Evolutionary conservation across 2,888 invertebrate genomes (phyloP), one percentile per base, ranked within the genome.

Genomic region (Caenorhabditis uteleia): DNA sequence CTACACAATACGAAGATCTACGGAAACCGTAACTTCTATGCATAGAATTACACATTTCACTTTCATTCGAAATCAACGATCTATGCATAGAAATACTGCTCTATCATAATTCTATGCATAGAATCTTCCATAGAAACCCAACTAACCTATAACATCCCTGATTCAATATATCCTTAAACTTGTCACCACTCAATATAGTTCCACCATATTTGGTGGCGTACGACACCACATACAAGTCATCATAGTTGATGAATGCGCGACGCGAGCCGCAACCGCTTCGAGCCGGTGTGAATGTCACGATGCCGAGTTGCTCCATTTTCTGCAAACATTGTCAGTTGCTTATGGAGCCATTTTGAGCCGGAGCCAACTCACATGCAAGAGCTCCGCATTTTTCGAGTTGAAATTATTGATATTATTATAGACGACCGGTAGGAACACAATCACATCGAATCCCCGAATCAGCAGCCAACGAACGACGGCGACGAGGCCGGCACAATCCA

Each of bases 181-280:
- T 68, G 53, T 77, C 77, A 20, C 76, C 72, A 27, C 71, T 72
- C n/a, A 77, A 49, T 43, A 76, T 70, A 38, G 61, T 58, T 20
- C 77, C 77, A 10, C 75, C 77, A 44, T 76, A 69, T 10, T 75
- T 51, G 8, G 70, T 62, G 10, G 77, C 75, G 50, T 73, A 60
- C 46, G 64, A 62, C 21, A 68, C 59, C 38, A 74, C 70, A 57
- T 77, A 75, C 45, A 77, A 68, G 53, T 77, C 77, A 49, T 77
- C 77, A 49, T 77, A 77, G 61, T 77, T 77, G 58, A 74, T 72
- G 57, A 75, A 72, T n/a, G 74, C 74, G 31, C 68, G 61, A 36
- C 77, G 44, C 21, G 69, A 58, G 7, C 74, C 75, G 6, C 65
- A 48, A 5, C 75, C 65, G 31, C 73, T 62, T 51, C 77, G 42